Percentiles rank a stretch among this genome's conserved stretches.
Conservation (phyloP, 2,797 vertebrate genomes). For the Nyctalus aviator region DNA sequence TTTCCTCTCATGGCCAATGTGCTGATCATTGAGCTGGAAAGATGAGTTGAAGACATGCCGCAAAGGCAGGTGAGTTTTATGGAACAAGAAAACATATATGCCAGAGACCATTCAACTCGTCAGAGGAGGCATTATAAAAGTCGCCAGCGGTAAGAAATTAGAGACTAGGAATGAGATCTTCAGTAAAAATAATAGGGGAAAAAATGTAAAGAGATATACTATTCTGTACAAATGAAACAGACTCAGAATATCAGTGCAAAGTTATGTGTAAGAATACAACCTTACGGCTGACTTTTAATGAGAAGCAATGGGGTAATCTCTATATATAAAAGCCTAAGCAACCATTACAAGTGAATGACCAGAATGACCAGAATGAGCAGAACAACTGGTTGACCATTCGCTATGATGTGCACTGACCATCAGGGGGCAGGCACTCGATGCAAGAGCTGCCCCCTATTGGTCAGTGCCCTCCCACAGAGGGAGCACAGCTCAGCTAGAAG, state of each 20-base stretch:
- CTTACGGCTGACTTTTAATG: not conserved
- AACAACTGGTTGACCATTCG: accelerated
- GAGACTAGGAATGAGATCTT: not conserved
- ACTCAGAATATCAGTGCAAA: not conserved
- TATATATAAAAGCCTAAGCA: no score
- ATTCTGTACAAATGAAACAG: not conserved
- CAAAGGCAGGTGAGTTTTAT: slow-evolving; percentile 76
- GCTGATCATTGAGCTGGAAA: slow-evolving; percentile 43
- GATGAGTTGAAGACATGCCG: slow-evolving; percentile 23
- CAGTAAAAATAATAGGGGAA: not conserved
- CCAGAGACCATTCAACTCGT: slow-evolving; percentile 56
- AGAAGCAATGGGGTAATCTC: not conserved
- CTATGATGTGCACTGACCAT: no score
- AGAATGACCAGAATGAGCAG: no score
- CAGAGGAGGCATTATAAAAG: not conserved
- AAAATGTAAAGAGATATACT: not conserved
- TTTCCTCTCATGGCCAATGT: slow-evolving; percentile 78
- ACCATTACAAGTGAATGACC: no score
- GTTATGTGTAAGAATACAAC: not conserved
- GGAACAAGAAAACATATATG: slow-evolving; percentile 54
- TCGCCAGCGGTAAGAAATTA: not conserved
- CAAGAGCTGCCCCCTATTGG: no score
- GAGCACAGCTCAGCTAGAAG: no score
- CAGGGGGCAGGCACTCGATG: no score
- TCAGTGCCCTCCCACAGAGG: no score